Base-by-base conservation (phyloP, 1,140 invertebrate species). In the Meloidogyne exigua region DNA sequence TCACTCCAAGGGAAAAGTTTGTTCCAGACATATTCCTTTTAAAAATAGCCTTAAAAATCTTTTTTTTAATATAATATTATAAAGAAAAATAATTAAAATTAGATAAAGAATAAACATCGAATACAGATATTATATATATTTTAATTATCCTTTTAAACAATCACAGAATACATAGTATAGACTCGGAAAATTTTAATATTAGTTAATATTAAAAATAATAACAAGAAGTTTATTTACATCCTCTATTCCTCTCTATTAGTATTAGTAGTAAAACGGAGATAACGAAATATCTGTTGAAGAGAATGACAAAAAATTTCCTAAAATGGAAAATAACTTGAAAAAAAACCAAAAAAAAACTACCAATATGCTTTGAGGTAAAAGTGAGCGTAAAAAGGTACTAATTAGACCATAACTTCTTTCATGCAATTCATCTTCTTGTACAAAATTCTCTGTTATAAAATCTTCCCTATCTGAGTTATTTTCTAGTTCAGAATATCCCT, bases 401-500 rank as follows among this genome's bases (percentile, higher is more conserved):
- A 57, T 57, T 57, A 57, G 7, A 21, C 49, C 49, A 57, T n/a
- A 57, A n/a, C n/a, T 57, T 57, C 49, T 57, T 57, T 57, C 49
- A 57, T 57, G n/a, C 10, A 57, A 57, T n/a, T 57, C 10, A 7
- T 0, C 36, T 25, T 21, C 12, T 11, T 25, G 26, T 1, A 64
- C 0, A 5, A 9, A 21, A 44, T 74, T 21, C 10, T 15, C 12
- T 57, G 11, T 66, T 36, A 21, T 12, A n/a, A n/a, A n/a, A 57
- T n/a, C 15, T 57, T 57, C 18, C 21, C 10, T 57, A 57, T 57
- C 49, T 2, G 42, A 44, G 1, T 44, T 32, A 67, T 18, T 25
- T 49, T 2, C 21, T 67, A 42, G 25, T 75, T 63, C 28, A 75
- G 42, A 23, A 49, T 75, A 75, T 21, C n/a, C 28, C 28, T 68